phyloP scores from a whole-genome alignment of 1,140 invertebrate species.

The Micrasema longulum region DNA sequence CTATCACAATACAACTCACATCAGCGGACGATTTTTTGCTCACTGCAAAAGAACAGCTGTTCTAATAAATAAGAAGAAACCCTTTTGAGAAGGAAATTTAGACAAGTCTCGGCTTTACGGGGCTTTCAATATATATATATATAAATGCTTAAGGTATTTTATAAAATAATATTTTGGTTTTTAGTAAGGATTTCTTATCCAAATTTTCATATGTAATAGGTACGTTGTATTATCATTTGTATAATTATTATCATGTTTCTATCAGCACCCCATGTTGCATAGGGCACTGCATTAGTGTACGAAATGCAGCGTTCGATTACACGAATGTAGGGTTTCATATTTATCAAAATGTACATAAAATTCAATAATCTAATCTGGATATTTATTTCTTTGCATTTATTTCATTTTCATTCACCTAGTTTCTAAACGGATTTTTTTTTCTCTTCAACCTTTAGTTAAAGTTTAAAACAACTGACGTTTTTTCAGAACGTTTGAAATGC shows the following conservation, averaged over 20 bases:
- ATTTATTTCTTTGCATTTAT: not conserved
- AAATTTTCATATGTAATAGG: not conserved
- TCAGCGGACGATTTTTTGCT: not conserved
- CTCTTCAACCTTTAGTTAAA: not conserved
- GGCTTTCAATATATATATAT: not conserved
- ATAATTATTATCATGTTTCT: not conserved
- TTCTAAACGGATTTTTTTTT: not conserved
- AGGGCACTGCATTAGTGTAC: too few relatives aligned
- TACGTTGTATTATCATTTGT: not conserved
- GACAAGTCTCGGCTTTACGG: not conserved
- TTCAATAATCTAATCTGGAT: not conserved
- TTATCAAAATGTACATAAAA: not conserved
- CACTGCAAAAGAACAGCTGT: too few relatives aligned
- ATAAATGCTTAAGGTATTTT: not conserved
- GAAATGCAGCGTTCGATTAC: not conserved
- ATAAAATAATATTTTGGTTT: not conserved
- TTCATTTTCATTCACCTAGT: not conserved
- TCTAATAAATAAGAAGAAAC: not conserved
- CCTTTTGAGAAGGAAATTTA: not conserved
- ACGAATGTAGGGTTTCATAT: not conserved
- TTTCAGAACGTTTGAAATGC: not conserved
- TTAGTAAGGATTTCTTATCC: not conserved
- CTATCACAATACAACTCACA: slow-evolving; percentile 28
- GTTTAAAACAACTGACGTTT: not conserved
- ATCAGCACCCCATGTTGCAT: too few relatives aligned